Base-by-base conservation (phyloP, 92 coral and sea anemone genomes). In the Galaxea fascicularis region DNA sequence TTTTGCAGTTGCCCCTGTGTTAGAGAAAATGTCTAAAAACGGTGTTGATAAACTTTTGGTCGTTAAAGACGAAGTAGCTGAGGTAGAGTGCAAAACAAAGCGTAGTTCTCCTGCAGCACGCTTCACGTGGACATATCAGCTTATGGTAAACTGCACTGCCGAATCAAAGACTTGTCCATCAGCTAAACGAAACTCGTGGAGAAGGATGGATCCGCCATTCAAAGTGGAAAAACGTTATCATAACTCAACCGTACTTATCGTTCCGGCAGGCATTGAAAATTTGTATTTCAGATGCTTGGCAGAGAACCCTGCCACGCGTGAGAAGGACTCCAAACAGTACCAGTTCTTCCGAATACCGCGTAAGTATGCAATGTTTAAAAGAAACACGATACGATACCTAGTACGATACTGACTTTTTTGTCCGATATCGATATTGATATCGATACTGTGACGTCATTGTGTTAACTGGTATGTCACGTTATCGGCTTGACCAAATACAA, bases 51-150 rank as follows among this genome's bases (percentile, higher is more conserved):
- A 14, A 14, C 54, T 17, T 14, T 4, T 21, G 52, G 80, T 35
- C 64, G 1, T 4, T 35, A 30, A 39, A 25, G 49, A 67, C 62
- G 1, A 26, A 29, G 17, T 18, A 8, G 25, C 27, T 24, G 58
- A 65, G 12, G 41, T 94, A 22, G 47, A 53, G 13, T 94, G 98
- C 80, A 54, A 29, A 6, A 81, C 89, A 29, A 28, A 58, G 57
- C 89, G 84, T 10, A 82, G 88, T 24, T 14, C 60, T 69, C 98
- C 98, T 0, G 24, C 76, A 31, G 88, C 98, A 3, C 65, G 3
- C 31, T 77, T 94, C 76, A 76, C 54, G 1, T 94, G 98, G 98
- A 65, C 65, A 30, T 92, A 84, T 57, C 98, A 94, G 68, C 85
- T 60, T 7, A 62, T n/a, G n/a, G n/a, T 83, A 69, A 35, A 83